A percentile compares a stretch with the other conserved stretches of the same genome.
These are phyloP conservation scores for Acanthacorydalis orientalis DNA, from an alignment of 2,888 invertebrate species.

Conservation along the genomic window DNA sequence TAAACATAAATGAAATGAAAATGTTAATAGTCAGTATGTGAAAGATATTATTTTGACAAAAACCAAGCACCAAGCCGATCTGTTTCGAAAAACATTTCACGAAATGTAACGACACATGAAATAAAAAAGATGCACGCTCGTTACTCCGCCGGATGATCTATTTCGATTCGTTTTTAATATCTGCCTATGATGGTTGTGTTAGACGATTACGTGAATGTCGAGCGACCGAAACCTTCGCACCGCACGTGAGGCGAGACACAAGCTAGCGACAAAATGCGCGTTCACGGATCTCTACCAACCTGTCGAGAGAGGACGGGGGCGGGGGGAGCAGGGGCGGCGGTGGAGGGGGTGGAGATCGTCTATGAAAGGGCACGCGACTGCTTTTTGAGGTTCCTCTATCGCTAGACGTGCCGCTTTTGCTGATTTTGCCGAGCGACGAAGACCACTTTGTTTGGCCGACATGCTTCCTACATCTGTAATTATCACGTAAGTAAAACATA, in stretches of 20 bases:
- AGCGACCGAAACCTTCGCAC: too few relatives aligned
- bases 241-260: too few relatives aligned
- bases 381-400: slow-evolving; percentile 24
- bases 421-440: slow-evolving; percentile 10
- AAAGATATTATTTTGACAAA: too few relatives aligned
- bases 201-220: not conserved
- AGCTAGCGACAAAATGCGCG: not conserved
- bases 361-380: slow-evolving; percentile 41
- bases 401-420: slow-evolving; percentile 12
- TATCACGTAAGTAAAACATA: slow-evolving; percentile 3
- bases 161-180: too few relatives aligned
- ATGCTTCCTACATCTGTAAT: slow-evolving; percentile 28
- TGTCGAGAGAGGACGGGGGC: slow-evolving; percentile 14
- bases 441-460: slow-evolving; percentile 20
- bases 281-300: slow-evolving; percentile 17
- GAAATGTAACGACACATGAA: too few relatives aligned
- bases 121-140: too few relatives aligned
- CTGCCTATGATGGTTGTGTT: not conserved
- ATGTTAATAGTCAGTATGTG: too few relatives aligned
- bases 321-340: not conserved
- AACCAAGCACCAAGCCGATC: too few relatives aligned
- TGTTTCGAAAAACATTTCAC: too few relatives aligned
- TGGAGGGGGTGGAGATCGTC: slow-evolving; percentile 28
- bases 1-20: too few relatives aligned
- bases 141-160: too few relatives aligned